Base-by-base conservation (phyloP, 2,797 vertebrate species). In the Glyptemys insculpta region DNA sequence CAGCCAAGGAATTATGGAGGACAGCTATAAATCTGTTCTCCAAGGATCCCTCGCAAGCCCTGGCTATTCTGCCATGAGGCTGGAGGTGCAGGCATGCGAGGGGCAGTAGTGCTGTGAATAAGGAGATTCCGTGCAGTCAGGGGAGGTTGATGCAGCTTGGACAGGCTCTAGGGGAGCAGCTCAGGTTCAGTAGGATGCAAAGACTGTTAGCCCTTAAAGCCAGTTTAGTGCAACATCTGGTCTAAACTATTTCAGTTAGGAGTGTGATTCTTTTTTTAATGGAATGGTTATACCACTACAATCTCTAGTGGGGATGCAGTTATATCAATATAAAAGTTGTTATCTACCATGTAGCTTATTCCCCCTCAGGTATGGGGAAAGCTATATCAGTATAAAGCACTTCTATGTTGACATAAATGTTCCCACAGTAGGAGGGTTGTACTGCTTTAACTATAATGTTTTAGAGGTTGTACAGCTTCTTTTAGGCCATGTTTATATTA, bases 151-250 rank as follows among this genome's bases (percentile, higher is more conserved):
- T 95, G 31, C 5, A 12, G 29, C 29, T 59, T 29, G 12, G 3
- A 59, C 21, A 50, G 53, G 7, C 18, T 91, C 87, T 86, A 54
- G 88, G 47, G 59, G 68, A 25, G 50, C 54, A 88, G 65, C n/a
- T 54, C 82, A 78, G 41, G 74, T 96, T 87, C 90, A 93, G 93
- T 12, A 82, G 25, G 47, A 25, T 88, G 95, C 83, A 91, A 78
- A 93, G 41, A 50, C 53, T 90, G 90, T 59, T 29, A 59, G 11
- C 23, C 56, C 23, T 59, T 25, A 29, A 59, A 59, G 29, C 56
- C 56, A 59, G 56, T 50, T 50, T 59, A 59, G 11, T 59, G 56
- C 56, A 50, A 50, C 12, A 25, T 29, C 56, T 25, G 56, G 23
- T 29, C 56, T 59, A 29, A 29, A 29, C 62, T 65, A 65, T 65